Conservation (phyloP, 2,113 vertebrate genomes). For the Martes martes region DNA sequence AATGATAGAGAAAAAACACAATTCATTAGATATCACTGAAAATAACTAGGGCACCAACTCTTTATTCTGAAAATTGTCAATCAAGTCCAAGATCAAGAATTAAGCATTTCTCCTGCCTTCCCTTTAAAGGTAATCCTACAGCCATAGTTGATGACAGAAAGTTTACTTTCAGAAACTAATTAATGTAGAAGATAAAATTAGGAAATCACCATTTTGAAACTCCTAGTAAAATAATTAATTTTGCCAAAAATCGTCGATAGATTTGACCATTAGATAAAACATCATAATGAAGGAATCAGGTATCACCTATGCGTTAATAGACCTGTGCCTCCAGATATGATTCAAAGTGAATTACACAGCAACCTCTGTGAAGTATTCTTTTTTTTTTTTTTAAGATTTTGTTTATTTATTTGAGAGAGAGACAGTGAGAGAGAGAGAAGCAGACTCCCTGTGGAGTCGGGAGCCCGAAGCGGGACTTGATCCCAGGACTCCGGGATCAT, state of each 20-base stretch:
- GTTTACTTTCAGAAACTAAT: constrained; percentile 25
- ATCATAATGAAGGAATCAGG: neutral
- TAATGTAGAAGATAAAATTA: constrained; percentile 36
- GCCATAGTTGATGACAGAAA: neutral
- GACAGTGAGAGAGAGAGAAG: too few relatives aligned
- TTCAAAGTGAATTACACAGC: constrained; percentile 1
- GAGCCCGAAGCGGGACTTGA: too few relatives aligned
- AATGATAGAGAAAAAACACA: neutral
- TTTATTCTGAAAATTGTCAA: constrained; percentile 11
- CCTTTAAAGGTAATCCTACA: neutral
- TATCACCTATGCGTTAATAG: neutral
- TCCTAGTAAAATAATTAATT: neutral
- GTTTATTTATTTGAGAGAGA: too few relatives aligned
- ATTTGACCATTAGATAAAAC: constrained; percentile 7
- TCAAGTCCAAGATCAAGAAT: constrained; percentile 8
- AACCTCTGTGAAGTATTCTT: neutral
- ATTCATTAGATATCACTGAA: neutral
- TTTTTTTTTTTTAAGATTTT: too few relatives aligned
- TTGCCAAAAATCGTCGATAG: neutral
- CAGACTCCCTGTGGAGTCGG: too few relatives aligned
- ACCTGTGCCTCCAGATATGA: neutral
- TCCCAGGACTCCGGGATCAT: too few relatives aligned
- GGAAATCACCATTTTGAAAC: constrained; percentile 7
- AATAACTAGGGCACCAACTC: neutral
- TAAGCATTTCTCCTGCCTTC: constrained; percentile 1